Evolutionary conservation across 1,140 invertebrate genomes (phyloP).

Genomic region (Brachionus asplanchnoidis): DNA sequence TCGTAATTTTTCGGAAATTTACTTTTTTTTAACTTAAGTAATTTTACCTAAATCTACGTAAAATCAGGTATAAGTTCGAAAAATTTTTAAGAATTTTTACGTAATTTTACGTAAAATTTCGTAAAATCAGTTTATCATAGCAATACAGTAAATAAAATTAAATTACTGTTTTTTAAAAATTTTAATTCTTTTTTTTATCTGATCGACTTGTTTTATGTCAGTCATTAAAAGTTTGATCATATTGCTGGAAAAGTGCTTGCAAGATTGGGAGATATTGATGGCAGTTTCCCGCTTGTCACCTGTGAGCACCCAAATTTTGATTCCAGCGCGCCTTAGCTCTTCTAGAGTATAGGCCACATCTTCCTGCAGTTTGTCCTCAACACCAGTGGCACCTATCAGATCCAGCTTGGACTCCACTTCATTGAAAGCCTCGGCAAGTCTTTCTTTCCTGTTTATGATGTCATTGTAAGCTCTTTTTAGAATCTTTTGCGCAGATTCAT

Average conservation of each 20-base stretch:
- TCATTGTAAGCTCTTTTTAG: constrained; percentile 20
- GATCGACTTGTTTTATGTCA: neutral
- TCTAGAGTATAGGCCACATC: constrained; percentile 72
- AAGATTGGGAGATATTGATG: constrained; percentile 90
- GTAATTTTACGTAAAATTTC: too few species aligned
- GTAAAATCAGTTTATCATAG: too few species aligned
- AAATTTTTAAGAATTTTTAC: too few species aligned
- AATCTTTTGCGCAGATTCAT: neutral
- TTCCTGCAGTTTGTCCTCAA: constrained; percentile 78
- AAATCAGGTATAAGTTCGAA: too few species aligned
- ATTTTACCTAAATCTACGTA: too few species aligned
- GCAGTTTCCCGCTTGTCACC: constrained; percentile 43
- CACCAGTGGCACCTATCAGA: constrained; percentile 71
- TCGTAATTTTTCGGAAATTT: too few species aligned
- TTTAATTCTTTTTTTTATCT: neutral
- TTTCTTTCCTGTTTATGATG: constrained; percentile 63
- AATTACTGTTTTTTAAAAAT: constrained; percentile 8
- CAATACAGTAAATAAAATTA: neutral
- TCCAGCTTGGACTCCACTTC: constrained; percentile 64
- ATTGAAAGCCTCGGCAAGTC: constrained; percentile 61
- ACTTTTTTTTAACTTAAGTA: too few species aligned
- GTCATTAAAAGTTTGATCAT: constrained; percentile 32
- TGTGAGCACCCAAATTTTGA: constrained; percentile 66
- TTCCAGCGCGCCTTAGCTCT: constrained; percentile 66
- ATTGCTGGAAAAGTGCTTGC: constrained; percentile 59